phyloP scores from a whole-genome alignment of 2,797 vertebrate genomes.

The Vultur gryphus region DNA sequence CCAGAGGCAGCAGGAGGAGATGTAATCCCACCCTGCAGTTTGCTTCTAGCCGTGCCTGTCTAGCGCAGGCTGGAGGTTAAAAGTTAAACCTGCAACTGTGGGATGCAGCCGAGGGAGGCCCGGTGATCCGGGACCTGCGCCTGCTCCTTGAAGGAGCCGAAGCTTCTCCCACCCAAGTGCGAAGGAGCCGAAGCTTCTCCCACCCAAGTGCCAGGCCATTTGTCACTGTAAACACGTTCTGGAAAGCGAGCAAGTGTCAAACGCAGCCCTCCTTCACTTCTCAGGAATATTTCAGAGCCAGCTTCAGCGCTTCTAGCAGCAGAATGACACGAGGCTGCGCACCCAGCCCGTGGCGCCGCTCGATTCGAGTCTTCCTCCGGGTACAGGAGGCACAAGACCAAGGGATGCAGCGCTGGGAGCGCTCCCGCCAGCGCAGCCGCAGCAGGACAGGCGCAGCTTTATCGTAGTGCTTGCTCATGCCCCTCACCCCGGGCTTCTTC shows the following conservation, averaged over 20 bases:
- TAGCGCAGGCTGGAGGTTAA: background rate
- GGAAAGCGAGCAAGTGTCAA: background rate
- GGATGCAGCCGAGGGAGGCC: background rate
- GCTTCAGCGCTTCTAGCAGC: background rate
- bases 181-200: background rate
- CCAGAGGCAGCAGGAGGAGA: background rate
- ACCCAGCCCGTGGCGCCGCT: fast-evolving
- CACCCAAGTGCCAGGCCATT: background rate
- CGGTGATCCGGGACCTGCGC: fast-evolving
- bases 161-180: background rate
- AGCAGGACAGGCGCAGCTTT: background rate
- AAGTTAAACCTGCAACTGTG: fast-evolving
- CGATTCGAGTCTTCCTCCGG: fast-evolving
- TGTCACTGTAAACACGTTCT: background rate
- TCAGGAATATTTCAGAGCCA: background rate
- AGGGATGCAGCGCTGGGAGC: fast-evolving
- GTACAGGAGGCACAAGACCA: background rate
- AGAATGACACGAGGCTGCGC: too few relatives aligned
- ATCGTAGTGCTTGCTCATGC: fast-evolving
- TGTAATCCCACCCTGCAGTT: background rate
- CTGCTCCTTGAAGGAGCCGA: background rate
- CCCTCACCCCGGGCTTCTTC: background rate
- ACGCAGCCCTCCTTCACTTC: fast-evolving
- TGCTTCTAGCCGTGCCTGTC: background rate
- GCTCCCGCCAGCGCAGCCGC: fast-evolving